Percentiles rank a stretch among this genome's conserved stretches.
Evolutionary conservation across 2,888 invertebrate species (phyloP).

Genomic region (Heliconius ethilla): DNA sequence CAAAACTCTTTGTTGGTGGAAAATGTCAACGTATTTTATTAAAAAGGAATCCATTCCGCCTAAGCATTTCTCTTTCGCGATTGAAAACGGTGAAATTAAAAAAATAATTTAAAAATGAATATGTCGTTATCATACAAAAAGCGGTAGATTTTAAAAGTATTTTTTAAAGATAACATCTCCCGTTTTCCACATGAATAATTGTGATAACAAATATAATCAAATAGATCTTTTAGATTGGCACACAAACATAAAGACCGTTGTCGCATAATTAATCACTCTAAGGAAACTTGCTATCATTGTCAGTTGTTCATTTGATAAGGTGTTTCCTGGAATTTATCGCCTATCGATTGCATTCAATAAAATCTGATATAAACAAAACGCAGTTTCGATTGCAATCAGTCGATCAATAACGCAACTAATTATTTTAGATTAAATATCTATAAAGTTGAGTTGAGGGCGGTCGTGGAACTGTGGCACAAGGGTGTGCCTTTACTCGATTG

Average conservation of each 20-base stretch:
- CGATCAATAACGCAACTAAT: neutral
- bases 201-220: constrained; percentile 5
- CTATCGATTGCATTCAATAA: neutral
- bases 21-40: no score
- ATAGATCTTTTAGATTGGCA: neutral
- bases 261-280: constrained; percentile 15
- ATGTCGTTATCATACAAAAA: neutral
- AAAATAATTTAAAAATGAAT: no score
- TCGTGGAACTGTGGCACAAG: no score
- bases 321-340: neutral
- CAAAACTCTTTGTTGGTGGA: no score
- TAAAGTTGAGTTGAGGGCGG: neutral
- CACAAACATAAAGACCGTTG: constrained; percentile 3
- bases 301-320: constrained; percentile 6
- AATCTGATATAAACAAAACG: neutral
- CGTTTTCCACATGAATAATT: neutral
- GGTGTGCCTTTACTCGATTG: no score
- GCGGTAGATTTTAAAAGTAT: constrained; percentile 6
- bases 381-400: neutral
- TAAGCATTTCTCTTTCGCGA: no score
- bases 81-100: no score
- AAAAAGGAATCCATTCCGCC: no score
- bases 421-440: neutral
- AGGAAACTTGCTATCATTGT: constrained; percentile 21
- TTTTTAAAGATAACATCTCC: constrained; percentile 8